These are phyloP conservation scores for Thomomys bottae DNA, from an alignment of 2,113 vertebrate species.

Conservation along the genomic window DNA sequence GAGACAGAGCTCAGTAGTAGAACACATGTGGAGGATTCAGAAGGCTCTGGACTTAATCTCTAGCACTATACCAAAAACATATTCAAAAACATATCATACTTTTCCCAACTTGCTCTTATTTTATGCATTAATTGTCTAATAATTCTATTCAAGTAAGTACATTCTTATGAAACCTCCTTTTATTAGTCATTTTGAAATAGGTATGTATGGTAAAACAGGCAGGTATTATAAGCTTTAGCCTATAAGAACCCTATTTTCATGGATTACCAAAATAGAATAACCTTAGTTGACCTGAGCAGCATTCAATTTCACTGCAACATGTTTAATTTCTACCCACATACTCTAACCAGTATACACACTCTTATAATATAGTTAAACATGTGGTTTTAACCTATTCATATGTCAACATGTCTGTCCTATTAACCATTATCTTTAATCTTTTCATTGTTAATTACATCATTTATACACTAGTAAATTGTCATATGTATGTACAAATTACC, in stretches of 20 bases:
- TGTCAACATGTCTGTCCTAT: background rate
- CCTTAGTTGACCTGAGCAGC: background rate
- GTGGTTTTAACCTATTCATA: background rate
- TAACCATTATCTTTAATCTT: background rate
- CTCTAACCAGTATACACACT: background rate
- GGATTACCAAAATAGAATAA: background rate
- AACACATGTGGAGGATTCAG: no score
- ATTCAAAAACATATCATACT: background rate
- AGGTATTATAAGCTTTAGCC: no score
- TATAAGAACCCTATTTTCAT: background rate
- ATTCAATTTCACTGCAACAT: background rate
- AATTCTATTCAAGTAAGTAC: background rate
- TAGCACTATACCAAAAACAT: background rate
- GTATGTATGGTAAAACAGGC: background rate
- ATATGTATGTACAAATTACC: background rate
- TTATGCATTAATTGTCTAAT: background rate
- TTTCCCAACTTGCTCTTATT: background rate
- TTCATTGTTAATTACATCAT: background rate
- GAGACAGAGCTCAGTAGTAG: background rate
- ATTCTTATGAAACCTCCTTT: background rate
- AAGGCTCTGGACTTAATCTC: background rate
- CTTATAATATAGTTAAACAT: background rate
- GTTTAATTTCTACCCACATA: background rate
- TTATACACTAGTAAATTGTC: background rate
- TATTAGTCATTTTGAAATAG: background rate